phyloP scores from a whole-genome alignment of 2,113 vertebrate genomes.

The Heliornis fulica region DNA sequence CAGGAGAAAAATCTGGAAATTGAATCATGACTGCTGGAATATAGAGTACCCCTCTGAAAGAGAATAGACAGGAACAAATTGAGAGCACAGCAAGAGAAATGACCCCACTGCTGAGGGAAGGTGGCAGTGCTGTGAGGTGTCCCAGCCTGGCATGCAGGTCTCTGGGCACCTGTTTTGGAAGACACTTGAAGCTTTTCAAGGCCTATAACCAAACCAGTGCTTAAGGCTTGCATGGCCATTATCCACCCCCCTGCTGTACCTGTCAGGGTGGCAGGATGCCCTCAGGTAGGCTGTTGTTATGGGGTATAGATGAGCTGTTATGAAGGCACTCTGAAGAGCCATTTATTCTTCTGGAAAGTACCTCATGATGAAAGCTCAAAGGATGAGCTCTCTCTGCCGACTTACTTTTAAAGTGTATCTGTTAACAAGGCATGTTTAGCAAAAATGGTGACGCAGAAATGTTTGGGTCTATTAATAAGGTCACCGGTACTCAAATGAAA shows the following conservation, averaged over 20 bases:
- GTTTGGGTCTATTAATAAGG: slow-evolving; percentile 8
- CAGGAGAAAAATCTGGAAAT: neutral
- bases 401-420: neutral
- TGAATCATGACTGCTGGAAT: too few species aligned
- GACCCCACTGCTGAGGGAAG: neutral
- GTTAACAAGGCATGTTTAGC: neutral
- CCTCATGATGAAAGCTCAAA: neutral
- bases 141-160: neutral
- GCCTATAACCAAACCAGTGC: neutral
- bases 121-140: fast-evolving
- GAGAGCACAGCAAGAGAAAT: neutral
- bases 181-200: neutral
- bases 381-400: neutral
- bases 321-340: neutral
- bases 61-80: neutral
- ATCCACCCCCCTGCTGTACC: neutral
- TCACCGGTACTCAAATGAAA: neutral
- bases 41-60: neutral
- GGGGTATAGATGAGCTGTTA: neutral
- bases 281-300: neutral
- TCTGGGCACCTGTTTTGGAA: neutral
- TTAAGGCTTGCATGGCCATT: neutral
- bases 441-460: neutral
- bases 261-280: neutral
- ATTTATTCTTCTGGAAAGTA: neutral